phyloP scores from a whole-genome alignment of 2,113 vertebrate genomes.

The Irena cyanogastra region DNA sequence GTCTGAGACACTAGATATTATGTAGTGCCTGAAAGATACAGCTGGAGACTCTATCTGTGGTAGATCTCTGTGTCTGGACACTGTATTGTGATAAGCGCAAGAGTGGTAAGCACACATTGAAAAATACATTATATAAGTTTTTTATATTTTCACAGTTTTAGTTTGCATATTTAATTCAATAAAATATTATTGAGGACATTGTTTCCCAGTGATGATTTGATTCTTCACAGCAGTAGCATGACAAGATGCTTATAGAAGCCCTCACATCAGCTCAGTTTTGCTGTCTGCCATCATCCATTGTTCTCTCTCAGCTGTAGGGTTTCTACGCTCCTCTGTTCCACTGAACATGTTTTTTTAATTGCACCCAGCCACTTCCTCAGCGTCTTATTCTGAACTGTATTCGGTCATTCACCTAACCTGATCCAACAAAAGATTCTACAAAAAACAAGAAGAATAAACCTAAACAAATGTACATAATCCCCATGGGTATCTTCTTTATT shows the following conservation, averaged over 20 bases:
- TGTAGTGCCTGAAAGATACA: neutral
- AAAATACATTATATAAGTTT: neutral
- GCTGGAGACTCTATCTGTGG: neutral
- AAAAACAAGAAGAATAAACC: neutral
- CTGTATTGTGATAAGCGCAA: neutral
- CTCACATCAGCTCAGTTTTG: neutral
- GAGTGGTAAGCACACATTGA: neutral
- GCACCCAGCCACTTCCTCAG: neutral
- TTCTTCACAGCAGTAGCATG: neutral
- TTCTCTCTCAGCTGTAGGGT: neutral
- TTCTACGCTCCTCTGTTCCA: neutral
- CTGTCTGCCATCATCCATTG: neutral
- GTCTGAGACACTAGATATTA: neutral
- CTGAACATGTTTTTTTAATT: neutral
- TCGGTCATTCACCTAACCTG: neutral
- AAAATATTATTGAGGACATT: neutral
- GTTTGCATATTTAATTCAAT: neutral
- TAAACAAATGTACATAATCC: neutral
- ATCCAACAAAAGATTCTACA: neutral
- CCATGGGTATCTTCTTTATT: neutral
- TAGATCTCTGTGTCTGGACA: neutral
- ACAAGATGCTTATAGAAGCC: neutral
- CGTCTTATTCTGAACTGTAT: neutral
- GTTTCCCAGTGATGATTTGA: neutral
- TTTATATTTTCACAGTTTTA: neutral